Evolutionary conservation across 2,797 vertebrate species (phyloP), one percentile per base, ranked within the genome.

Genomic region (Cynopterus sphinx): DNA sequence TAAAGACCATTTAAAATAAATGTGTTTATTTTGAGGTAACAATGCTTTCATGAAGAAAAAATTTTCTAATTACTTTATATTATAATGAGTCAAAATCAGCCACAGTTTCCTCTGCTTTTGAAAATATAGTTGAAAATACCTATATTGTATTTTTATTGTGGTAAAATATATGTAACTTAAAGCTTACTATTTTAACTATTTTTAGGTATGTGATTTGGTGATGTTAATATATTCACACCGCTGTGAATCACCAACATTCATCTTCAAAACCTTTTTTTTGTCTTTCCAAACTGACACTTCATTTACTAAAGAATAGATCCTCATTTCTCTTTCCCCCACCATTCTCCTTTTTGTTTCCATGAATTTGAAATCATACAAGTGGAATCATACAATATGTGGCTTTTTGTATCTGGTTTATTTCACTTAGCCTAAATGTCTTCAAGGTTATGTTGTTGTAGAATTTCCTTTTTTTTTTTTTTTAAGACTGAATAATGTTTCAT

Each of bases 1-100:
- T 91, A 92, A 71, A n/a, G 28, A 36, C 12, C 22, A n/a, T 53
- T 90, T 55, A 49, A 89, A 73, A 88, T 82, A 87, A 93, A 31
- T 28, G 1, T 22, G 36, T 87, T 87, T 90, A 87, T 94, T 96
- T 86, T 59, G n/a, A 67, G 31, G 53, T 73, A 67, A 70, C 21
- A 73, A 49, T 22, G n/a, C 63, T 96, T 89, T 92, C 36, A 43
- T 28, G 33, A 11, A n/a, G 73, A 17, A 51, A 83, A 68, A 74
- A 88, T 57, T 6, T 75, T 93, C 28, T 41, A 36, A 11, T 83
- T 79, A 71, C 4, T 77, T 90, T 83, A 55, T 65, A 43, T 78
- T 68, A 78, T 17, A 78, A 13, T 55, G 33, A 77, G 17, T 31
- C 31, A 67, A 94, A 89, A 71, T 73, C 22, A 36, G 17, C 16